Percentiles rank a stretch among this genome's conserved stretches.
Conservation (phyloP, 2,888 invertebrate species). For the Stenoptilia bipunctidactyla region DNA sequence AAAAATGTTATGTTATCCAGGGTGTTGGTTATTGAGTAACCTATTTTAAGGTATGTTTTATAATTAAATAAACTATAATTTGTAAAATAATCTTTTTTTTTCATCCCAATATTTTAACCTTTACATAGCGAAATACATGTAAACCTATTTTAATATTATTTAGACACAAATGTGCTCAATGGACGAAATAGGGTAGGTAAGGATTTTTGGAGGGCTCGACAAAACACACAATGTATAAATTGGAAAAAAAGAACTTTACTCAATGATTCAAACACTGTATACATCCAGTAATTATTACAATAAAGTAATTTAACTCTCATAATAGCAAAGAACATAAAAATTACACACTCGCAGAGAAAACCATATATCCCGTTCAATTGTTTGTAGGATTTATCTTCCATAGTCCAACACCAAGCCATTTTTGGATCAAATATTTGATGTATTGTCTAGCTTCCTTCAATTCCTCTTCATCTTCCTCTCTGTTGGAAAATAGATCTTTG, state of each 20-base stretch:
- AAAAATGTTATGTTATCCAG: conserved; percentile 40
- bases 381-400: conserved; percentile 12
- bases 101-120: no score
- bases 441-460: conserved; percentile 39
- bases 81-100: conserved; percentile 26
- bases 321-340: no score
- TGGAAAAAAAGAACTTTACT: no score
- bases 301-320: no score
- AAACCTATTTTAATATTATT: no score
- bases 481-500: conserved; percentile 37
- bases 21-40: conserved; percentile 65
- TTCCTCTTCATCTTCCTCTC: conserved; percentile 33
- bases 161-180: not conserved
- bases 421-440: conserved; percentile 42
- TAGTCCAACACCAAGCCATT: conserved; percentile 41
- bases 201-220: not conserved
- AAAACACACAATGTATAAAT: no score
- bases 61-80: conserved; percentile 54
- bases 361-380: no score
- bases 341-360: no score
- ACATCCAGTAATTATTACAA: no score
- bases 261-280: no score
- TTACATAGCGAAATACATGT: no score
- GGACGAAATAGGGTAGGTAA: not conserved
- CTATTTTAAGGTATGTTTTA: conserved; percentile 55